A percentile compares a stretch with the other conserved stretches of the same genome.
Conservation (phyloP, 2,888 invertebrate species). For the Cheilosia soror region DNA sequence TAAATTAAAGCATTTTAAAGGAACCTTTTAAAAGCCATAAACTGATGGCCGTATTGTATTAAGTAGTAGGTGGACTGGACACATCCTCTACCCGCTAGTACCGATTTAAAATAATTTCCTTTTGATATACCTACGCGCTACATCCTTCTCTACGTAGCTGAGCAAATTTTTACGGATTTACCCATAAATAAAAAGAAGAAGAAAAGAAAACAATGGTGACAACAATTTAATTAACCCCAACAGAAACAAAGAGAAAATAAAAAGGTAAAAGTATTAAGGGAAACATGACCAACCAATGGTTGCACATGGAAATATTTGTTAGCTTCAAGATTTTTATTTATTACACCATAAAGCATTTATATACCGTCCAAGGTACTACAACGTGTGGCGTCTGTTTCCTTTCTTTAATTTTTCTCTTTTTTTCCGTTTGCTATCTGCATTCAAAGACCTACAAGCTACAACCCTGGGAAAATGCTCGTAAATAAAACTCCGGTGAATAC, state of each 20-base stretch:
- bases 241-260: background rate
- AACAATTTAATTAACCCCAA: conserved; percentile 42
- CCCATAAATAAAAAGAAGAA: background rate
- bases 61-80: too few species aligned
- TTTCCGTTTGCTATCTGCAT: conserved; percentile 14
- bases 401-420: conserved; percentile 11
- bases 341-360: conserved; percentile 64
- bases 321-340: conserved; percentile 69
- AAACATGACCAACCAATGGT: conserved; percentile 20
- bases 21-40: too few species aligned
- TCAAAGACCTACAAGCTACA: conserved; percentile 6
- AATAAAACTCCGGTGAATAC: background rate
- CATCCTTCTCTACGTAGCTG: background rate
- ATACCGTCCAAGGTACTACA: conserved; percentile 22
- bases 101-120: background rate
- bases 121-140: background rate
- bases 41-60: too few species aligned
- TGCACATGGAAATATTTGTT: conserved; percentile 58
- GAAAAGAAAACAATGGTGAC: conserved; percentile 3
- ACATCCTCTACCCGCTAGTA: too few species aligned
- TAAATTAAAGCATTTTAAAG: too few species aligned
- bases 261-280: conserved; percentile 31
- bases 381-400: conserved; percentile 35
- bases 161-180: background rate
- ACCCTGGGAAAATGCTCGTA: conserved; percentile 20